Evolutionary conservation across 2,888 invertebrate species (phyloP), one percentile per base, ranked within the genome.

Genomic region (Coelogynopora nodosa): DNA sequence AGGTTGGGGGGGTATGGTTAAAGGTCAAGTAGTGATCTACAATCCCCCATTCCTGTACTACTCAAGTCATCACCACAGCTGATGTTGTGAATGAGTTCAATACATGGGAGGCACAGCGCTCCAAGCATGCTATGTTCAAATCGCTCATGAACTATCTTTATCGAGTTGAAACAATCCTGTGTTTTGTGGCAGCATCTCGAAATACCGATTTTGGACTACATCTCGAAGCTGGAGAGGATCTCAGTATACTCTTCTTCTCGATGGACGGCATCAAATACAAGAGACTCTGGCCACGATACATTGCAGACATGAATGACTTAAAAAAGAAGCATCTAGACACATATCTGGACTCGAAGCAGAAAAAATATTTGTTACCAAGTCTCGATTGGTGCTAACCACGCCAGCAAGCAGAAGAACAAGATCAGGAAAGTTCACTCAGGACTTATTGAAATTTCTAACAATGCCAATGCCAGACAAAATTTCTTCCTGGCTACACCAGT

Each of bases 371-470:
- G 74, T 74, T 26, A 49, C 74, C 2, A 74, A 74, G 49, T 49
- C 49, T 49, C 49, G 18, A 5, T 10, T 49, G 5, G 5, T 49
- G 5, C 74, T 13, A 26, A 13, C 23, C 23, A 74, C 23, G 74
- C 74, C 5, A n/a, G 18, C 27, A 26, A 74, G 27, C 74, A 74
- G 27, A 2, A 23, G 2, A 74, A 74, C 23, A 74, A 2, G 74
- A 23, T 74, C 18, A 74, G 5, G 87, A 87, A 87, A 30, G 30
- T 82, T 30, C 87, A 82, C 27, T 82, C 86, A 82, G 87, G 86
- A 27, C 23, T 86, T 27, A 30, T 30, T 31, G 86, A 31, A 27
- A 86, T 87, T 31, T 87, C 87, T 10, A 87, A 86, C 28, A 86
- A 86, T 67, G 49, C 49, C 84, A 85, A 85, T 67, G 86, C 84